Conservation (phyloP, 2,797 vertebrate species). For the Gymnoscopelus microlampas region DNA sequence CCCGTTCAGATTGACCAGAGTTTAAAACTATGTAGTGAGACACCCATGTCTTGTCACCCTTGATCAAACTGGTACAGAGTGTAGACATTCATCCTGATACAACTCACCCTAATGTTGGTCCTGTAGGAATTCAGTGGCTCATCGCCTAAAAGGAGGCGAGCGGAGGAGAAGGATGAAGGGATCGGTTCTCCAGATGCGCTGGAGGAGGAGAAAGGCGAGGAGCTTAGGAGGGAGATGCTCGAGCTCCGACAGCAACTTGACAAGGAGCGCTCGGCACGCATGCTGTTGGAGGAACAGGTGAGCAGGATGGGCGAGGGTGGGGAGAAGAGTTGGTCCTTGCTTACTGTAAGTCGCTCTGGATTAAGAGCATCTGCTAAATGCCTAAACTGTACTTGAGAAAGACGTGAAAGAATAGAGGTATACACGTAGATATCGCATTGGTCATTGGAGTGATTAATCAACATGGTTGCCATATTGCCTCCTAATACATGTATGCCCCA, state of each 20-base stretch:
- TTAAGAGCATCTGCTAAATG: too few species aligned
- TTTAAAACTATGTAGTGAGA: too few species aligned
- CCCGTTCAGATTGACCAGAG: not conserved
- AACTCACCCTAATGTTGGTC: not conserved
- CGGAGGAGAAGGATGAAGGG: slow-evolving; percentile 93
- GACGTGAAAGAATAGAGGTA: too few species aligned
- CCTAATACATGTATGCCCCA: too few species aligned
- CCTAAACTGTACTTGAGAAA: too few species aligned
- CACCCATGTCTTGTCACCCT: too few species aligned
- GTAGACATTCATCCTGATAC: not conserved
- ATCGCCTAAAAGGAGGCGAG: slow-evolving; percentile 85
- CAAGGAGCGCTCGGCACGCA: slow-evolving; percentile 78
- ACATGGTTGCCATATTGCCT: too few species aligned
- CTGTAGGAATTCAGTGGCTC: slow-evolving; percentile 90
- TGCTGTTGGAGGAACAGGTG: slow-evolving; percentile 79
- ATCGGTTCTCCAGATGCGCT: slow-evolving; percentile 83
- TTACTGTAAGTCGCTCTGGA: too few species aligned
- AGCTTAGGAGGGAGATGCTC: slow-evolving; percentile 71
- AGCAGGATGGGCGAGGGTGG: slow-evolving; percentile 4
- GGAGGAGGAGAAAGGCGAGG: slow-evolving; percentile 75
- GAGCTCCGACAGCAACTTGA: slow-evolving; percentile 76
- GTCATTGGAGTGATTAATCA: not conserved
- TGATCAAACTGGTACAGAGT: not conserved
- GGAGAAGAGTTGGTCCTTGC: not conserved
- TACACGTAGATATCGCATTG: too few species aligned